Conservation (phyloP, 2,797 vertebrate species). For the Peromyscus aztecus region DNA sequence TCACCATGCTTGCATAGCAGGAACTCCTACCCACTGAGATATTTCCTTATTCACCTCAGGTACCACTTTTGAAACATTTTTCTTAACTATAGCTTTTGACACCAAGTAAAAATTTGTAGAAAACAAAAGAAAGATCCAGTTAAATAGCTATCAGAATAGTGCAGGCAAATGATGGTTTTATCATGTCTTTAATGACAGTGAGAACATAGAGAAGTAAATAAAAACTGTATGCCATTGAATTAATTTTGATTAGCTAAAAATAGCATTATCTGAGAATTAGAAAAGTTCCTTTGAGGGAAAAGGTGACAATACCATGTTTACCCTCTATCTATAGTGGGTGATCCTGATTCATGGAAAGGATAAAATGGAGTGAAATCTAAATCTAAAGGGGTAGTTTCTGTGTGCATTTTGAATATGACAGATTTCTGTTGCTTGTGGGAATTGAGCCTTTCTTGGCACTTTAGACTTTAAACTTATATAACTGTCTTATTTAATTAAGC, state of each 20-base stretch:
- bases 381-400: conserved; percentile 50
- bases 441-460: not conserved
- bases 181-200: not conserved
- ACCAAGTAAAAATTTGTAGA: conserved; percentile 36
- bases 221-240: not conserved
- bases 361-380: not conserved
- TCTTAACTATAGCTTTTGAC: conserved; percentile 28
- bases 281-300: not conserved
- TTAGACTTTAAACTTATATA: conserved; percentile 63
- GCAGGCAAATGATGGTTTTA: conserved; percentile 17
- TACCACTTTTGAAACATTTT: conserved; percentile 37
- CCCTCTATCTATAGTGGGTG: not conserved
- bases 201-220: conserved; percentile 5
- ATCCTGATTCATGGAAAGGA: not conserved
- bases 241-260: conserved; percentile 8
- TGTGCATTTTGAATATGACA: conserved; percentile 61
- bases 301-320: not conserved
- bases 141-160: conserved; percentile 42
- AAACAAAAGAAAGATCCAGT: conserved; percentile 59
- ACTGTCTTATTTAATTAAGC: conserved; percentile 68
- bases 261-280: conserved; percentile 9
- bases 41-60: not conserved
- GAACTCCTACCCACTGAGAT: not conserved
- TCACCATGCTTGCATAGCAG: not conserved
- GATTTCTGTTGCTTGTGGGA: conserved; percentile 28